Base-by-base conservation (phyloP, 2,113 vertebrate genomes). In the Leucosticte australis region DNA sequence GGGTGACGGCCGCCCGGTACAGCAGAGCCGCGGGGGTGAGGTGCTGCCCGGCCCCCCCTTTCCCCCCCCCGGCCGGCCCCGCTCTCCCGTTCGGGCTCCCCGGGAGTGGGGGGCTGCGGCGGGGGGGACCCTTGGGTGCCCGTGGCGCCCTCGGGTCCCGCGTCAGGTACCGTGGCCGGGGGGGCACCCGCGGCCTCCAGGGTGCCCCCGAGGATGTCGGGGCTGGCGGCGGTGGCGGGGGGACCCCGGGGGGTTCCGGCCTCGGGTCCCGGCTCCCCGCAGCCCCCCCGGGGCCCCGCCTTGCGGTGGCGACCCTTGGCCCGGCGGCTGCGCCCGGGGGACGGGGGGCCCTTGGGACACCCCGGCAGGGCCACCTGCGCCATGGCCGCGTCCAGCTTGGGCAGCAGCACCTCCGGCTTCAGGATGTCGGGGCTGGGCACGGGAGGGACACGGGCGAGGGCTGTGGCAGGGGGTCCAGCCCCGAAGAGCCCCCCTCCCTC, bases 381-480 rank as follows among this genome's bases (percentile, higher is more conserved):
- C 97, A 99, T 98, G 80, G 98, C 98, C 6, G 99, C 98, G 91
- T 99, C 99, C 97, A 99, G 97, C 95, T 99, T 99, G 70, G 99
- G 99, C 39, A 99, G 98, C 95, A 99, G 98, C 83, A 99, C 98
- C 92, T 99, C 99, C 4, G 99, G 99, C 96, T 99, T 99, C 67
- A 99, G 97, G 63, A 99, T 97, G 92, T 99, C 99, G 26, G 99
- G 99, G 96, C 99, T 99, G 94, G 50, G 42, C 65, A n/a, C 24
- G 59, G 31, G 10, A 15, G 47, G 33, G 33, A 20, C 37, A 33
- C 4, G 50, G 62, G 39, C 18, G 9, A 2, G 39, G 63, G 73
- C 28, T 65, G 28, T 7, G 68, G 30, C 6, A 3, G 35, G 18
- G 30, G n/a, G 33, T 35, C 15, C 37, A 28, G 65, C 46, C n/a